These are phyloP conservation scores for Siphlonurus alternatus DNA, from an alignment of 2,888 invertebrate genomes.

Conservation along the genomic window DNA sequence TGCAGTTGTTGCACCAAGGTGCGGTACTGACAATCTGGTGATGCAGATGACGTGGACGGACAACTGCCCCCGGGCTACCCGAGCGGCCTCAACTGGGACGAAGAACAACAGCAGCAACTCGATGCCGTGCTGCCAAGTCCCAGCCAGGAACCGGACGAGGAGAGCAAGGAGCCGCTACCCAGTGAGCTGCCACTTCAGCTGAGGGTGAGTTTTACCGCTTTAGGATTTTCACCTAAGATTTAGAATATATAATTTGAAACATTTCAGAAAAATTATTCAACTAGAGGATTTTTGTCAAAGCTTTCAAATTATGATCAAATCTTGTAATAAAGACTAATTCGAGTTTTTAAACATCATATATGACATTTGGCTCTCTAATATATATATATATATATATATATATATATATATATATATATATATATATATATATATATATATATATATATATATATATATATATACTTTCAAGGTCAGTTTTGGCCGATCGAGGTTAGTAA, in stretches of 20 bases:
- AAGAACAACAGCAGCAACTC: background rate
- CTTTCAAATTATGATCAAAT: background rate
- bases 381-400: too few species aligned
- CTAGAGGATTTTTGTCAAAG: too few species aligned
- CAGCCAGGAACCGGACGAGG: background rate
- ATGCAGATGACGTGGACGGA: background rate
- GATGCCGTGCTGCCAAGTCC: background rate
- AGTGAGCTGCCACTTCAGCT: constrained; percentile 16
- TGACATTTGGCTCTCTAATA: too few species aligned
- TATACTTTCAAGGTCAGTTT: too few species aligned
- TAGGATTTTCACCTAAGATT: background rate
- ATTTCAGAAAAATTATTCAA: too few species aligned
- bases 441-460: too few species aligned
- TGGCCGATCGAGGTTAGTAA: too few species aligned
- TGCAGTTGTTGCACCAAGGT: too few species aligned
- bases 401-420: too few species aligned
- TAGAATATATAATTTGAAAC: background rate
- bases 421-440: too few species aligned
- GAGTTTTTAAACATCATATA: background rate
- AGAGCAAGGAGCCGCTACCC: constrained; percentile 11
- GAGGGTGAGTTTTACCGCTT: constrained; percentile 10
- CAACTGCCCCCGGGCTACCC: background rate
- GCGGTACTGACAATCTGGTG: too few species aligned
- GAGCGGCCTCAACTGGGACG: background rate
- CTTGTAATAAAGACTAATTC: background rate